Base-by-base conservation (phyloP, 2,113 vertebrate genomes). In the Danio rerio region DNA sequence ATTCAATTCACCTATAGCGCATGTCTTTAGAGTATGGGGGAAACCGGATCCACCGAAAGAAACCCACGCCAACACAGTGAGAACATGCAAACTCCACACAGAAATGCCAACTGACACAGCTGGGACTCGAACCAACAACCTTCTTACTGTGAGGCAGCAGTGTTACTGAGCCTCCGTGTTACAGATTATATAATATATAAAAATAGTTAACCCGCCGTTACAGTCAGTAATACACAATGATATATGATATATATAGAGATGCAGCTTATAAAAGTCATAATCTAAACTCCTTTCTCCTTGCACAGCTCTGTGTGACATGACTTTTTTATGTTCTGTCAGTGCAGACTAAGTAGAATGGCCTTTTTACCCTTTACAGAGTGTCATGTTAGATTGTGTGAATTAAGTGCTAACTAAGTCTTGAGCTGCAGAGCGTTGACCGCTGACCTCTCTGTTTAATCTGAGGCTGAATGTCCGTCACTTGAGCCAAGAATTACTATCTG, bases 331-430 rank as follows among this genome's bases (percentile, higher is more conserved):
- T 61, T 61, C 11, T 61, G 58, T 31, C 58, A 68, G 16, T 18
- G 9, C 9, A 47, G 47, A 47, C 43, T 68, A 13, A 62, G 59
- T 62, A 68, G 16, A 68, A 47, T 0, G 10, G 16, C 42, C 65
- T 68, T 18, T 18, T 18, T 68, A 20, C 43, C 43, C 65, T 68
- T 68, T 47, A 18, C 11, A 11, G 43, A 3, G 42, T 68, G 42
- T 68, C 43, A 12, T 47, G 65, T 68, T 68, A 68, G 42, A 47
- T 68, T 68, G 43, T 47, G 65, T 47, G 18, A 47, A 68, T 68
- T 4, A 68, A 68, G 42, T 68, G 43, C 43, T 68, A 68, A 68
- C 16, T 47, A 68, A 68, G 16, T 47, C 9, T 47, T 11, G 43
- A 68, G 65, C 65, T 47, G 18, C 65, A 68, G 65, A 68, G 43